Evolutionary conservation across 92 coral and sea anemone species (phyloP).

Genomic region (Porites lobata): DNA sequence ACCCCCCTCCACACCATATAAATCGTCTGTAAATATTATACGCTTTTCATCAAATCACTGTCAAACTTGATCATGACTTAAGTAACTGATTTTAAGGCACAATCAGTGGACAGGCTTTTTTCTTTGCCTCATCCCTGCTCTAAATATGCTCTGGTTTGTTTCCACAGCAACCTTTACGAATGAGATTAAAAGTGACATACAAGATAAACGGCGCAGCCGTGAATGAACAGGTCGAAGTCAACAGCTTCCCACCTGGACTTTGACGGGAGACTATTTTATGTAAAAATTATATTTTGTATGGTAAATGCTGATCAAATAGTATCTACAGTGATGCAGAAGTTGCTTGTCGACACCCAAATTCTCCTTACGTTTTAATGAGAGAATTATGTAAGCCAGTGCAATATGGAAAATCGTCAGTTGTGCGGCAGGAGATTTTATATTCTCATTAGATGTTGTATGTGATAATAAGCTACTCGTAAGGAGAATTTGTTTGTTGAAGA

Average conservation of each 20-base stretch:
- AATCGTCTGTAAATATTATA: too few species aligned
- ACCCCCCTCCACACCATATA: too few species aligned
- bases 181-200: constrained; percentile 93
- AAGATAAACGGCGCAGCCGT: constrained; percentile 92
- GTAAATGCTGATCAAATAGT: constrained; percentile 16
- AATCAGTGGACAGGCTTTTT: too few species aligned
- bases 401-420: not conserved
- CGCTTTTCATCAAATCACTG: too few species aligned
- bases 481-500: not conserved
- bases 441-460: not conserved
- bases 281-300: constrained; percentile 61
- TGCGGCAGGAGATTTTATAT: not conserved
- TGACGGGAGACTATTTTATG: constrained; percentile 53
- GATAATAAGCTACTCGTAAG: not conserved
- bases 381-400: not conserved
- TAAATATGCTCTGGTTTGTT: not conserved
- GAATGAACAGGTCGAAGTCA: constrained; percentile 97
- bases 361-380: not conserved
- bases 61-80: too few species aligned
- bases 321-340: not conserved
- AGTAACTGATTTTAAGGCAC: too few species aligned
- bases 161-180: constrained; percentile 91
- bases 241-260: constrained; percentile 91
- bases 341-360: not conserved
- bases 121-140: not conserved